These are phyloP conservation scores for Euura saliciscinereae DNA, from an alignment of 1,140 invertebrate genomes.

Conservation along the genomic window DNA sequence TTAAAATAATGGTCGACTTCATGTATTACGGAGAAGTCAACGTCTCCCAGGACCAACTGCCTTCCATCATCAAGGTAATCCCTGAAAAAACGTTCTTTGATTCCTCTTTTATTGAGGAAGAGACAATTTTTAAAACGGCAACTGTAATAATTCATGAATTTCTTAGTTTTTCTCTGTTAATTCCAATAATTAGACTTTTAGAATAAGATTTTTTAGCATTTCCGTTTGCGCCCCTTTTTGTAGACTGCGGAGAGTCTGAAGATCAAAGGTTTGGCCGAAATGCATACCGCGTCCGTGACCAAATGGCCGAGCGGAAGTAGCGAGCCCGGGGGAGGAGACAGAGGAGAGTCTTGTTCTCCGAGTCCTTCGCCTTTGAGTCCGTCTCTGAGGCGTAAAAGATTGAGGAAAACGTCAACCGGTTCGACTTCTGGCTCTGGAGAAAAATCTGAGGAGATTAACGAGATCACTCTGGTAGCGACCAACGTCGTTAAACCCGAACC, in stretches of 20 bases:
- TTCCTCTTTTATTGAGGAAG: no score
- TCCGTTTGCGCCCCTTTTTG: no score
- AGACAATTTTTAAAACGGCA: no score
- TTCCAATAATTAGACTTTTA: no score
- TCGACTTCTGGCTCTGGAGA: conserved; percentile 67
- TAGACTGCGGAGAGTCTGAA: conserved; percentile 85
- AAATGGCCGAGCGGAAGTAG: conserved; percentile 66
- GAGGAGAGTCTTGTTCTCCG: conserved; percentile 53
- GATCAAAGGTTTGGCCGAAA: conserved; percentile 86
- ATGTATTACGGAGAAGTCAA: conserved; percentile 94
- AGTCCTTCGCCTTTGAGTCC: conserved; percentile 53
- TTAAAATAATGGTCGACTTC: conserved; percentile 89
- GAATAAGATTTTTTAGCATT: no score
- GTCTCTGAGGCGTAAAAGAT: conserved; percentile 64
- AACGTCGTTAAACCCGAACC: conserved; percentile 62
- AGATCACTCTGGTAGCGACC: conserved; percentile 58
- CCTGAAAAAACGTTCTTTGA: no score
- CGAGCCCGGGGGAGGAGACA: conserved; percentile 43
- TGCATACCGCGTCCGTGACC: conserved; percentile 74
- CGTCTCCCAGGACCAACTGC: conserved; percentile 85
- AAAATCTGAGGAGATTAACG: conserved; percentile 60
- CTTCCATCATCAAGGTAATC: conserved; percentile 77
- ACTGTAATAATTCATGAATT: conserved; percentile 18
- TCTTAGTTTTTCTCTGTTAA: no score
- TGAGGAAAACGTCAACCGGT: conserved; percentile 75